phyloP scores from a whole-genome alignment of 2,113 vertebrate species.

The Gymnorhina tibicen region DNA sequence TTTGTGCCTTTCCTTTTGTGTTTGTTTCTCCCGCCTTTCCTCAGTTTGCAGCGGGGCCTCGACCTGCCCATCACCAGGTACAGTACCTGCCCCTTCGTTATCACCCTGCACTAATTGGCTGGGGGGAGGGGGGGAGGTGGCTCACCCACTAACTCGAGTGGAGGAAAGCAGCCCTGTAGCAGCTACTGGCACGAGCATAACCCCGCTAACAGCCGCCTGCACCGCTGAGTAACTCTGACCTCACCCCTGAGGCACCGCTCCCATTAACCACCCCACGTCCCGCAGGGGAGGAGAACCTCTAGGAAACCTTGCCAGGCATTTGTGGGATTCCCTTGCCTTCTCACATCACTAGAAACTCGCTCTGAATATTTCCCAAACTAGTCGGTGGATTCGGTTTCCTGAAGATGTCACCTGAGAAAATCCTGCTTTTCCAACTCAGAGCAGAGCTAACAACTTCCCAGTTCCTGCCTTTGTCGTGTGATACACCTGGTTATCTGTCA shows the following conservation, averaged over 20 bases:
- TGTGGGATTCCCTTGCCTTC: neutral
- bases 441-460: neutral
- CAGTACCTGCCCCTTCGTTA: constrained; percentile 75
- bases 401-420: neutral
- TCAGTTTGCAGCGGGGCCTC: constrained; percentile 98
- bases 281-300: neutral
- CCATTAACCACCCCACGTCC: neutral
- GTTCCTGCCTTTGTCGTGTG: neutral
- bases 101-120: constrained; percentile 46
- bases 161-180: neutral
- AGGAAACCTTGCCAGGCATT: neutral
- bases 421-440: neutral
- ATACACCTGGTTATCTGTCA: neutral
- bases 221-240: neutral
- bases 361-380: fast-evolving
- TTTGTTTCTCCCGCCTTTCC: constrained; percentile 82
- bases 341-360: neutral
- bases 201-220: neutral
- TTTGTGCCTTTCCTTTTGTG: constrained; percentile 88
- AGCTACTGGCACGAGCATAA: neutral
- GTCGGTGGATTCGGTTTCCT: neutral
- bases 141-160: constrained; percentile 44
- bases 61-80: constrained; percentile 99
- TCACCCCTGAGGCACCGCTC: neutral
- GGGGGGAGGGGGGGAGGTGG: neutral